phyloP scores from a whole-genome alignment of 2,113 vertebrate genomes.

The Zosterops pallidus region DNA sequence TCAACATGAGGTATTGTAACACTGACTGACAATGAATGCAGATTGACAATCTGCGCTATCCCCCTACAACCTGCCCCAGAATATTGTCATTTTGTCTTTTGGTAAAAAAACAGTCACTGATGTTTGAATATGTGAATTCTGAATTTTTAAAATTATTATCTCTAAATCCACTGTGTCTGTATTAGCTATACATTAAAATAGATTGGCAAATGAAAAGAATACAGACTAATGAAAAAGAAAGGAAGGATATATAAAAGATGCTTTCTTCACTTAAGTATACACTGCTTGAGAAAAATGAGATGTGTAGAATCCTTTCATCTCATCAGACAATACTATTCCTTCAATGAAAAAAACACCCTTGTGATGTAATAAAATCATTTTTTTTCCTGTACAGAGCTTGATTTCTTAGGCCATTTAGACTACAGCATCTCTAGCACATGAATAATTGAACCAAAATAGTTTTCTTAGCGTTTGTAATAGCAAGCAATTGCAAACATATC shows the following conservation, averaged over 20 bases:
- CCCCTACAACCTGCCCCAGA: rapidly evolving
- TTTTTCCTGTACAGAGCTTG: neutral
- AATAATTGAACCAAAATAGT: neutral
- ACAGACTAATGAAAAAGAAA: neutral
- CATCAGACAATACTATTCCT: neutral
- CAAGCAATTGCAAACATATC: neutral
- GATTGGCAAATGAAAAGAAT: neutral
- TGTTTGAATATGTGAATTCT: neutral
- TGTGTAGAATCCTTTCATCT: neutral
- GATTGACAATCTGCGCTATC: neutral
- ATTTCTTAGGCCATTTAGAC: neutral
- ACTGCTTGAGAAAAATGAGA: neutral
- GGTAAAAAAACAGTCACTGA: neutral
- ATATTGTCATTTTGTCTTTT: neutral
- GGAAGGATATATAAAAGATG: neutral
- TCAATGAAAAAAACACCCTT: neutral
- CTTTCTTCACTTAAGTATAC: neutral
- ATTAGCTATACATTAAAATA: neutral
- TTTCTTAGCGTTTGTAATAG: neutral
- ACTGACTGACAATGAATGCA: neutral
- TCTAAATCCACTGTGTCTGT: neutral
- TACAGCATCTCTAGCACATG: neutral
- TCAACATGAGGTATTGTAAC: neutral
- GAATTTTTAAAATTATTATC: neutral
- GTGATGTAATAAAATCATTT: neutral